A percentile compares a stretch with the other conserved stretches of the same genome.
Conservation (phyloP, 2,113 vertebrate species). For the Ciconia maguari region DNA sequence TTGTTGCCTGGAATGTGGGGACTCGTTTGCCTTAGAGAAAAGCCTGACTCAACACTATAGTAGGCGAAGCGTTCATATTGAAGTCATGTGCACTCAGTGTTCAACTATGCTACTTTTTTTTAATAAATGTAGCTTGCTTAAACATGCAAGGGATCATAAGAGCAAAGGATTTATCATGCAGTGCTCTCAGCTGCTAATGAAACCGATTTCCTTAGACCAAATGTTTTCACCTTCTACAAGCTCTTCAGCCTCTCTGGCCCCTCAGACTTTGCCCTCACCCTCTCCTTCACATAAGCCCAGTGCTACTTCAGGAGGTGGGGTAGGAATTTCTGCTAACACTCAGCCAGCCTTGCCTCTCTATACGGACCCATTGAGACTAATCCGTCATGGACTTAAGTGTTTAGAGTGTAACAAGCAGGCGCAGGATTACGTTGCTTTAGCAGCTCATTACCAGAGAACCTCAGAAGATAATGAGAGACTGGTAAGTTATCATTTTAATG, state of each 20-base stretch:
- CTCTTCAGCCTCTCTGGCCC: constrained; percentile 22
- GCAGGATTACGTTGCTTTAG: constrained; percentile 84
- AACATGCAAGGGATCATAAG: constrained; percentile 93
- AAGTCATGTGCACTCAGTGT: constrained; percentile 92
- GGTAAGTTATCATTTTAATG: constrained; percentile 77
- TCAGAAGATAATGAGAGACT: constrained; percentile 86
- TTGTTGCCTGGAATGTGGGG: constrained; percentile 93
- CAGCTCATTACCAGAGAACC: constrained; percentile 90
- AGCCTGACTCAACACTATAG: constrained; percentile 89
- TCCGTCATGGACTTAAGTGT: constrained; percentile 85
- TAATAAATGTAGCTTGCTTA: constrained; percentile 93
- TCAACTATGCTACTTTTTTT: constrained; percentile 89
- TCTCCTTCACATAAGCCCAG: constrained; percentile 33
- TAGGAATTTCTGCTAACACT: background rate
- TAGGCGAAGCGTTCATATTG: constrained; percentile 91
- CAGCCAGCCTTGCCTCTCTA: constrained; percentile 88
- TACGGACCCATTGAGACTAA: constrained; percentile 78
- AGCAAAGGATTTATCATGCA: constrained; percentile 91
- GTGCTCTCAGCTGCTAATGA: constrained; percentile 94
- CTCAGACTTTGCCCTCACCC: background rate
- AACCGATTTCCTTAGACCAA: constrained; percentile 87
- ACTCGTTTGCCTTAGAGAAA: constrained; percentile 91
- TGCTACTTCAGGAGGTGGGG: background rate
- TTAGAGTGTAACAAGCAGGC: constrained; percentile 92
- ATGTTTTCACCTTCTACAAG: constrained; percentile 81